Conservation (phyloP, 2,797 vertebrate species). For the Pseudocheirus occidentalis region DNA sequence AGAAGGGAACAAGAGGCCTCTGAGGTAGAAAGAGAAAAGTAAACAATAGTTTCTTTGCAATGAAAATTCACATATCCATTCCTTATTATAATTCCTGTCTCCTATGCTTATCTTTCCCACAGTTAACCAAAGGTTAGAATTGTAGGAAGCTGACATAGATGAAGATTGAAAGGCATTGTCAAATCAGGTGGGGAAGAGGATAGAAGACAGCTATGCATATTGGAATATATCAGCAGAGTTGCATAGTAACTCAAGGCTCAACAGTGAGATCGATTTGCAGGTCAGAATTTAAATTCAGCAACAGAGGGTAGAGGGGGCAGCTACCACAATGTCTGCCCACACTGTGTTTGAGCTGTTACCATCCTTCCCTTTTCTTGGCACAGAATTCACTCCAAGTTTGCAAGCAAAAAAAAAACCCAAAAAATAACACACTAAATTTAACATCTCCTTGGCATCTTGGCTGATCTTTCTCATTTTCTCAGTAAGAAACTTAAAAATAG, state of each 20-base stretch:
- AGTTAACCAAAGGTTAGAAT: not conserved
- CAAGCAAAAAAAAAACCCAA: conserved; percentile 20
- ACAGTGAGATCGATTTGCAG: not conserved
- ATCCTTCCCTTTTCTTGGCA: not conserved
- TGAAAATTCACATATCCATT: not conserved
- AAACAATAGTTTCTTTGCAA: not conserved
- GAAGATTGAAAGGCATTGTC: not conserved
- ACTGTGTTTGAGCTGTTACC: not conserved
- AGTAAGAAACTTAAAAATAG: not conserved
- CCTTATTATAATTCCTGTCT: not conserved
- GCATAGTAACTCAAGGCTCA: not conserved
- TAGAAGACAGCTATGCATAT: not conserved
- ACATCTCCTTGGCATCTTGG: not conserved
- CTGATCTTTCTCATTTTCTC: conserved; percentile 21
- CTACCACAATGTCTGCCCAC: not conserved
- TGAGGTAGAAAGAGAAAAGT: not conserved
- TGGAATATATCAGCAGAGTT: not conserved
- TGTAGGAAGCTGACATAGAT: not conserved
- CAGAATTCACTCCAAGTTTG: conserved; percentile 1
- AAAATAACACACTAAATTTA: not conserved
- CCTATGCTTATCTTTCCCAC: not conserved
- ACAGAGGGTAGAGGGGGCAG: not conserved
- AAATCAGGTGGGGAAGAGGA: not conserved
- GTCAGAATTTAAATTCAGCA: not conserved
- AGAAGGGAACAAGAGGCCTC: not conserved